phyloP scores from a whole-genome alignment of 2,797 vertebrate species.

The Gambusia yucatana region DNA sequence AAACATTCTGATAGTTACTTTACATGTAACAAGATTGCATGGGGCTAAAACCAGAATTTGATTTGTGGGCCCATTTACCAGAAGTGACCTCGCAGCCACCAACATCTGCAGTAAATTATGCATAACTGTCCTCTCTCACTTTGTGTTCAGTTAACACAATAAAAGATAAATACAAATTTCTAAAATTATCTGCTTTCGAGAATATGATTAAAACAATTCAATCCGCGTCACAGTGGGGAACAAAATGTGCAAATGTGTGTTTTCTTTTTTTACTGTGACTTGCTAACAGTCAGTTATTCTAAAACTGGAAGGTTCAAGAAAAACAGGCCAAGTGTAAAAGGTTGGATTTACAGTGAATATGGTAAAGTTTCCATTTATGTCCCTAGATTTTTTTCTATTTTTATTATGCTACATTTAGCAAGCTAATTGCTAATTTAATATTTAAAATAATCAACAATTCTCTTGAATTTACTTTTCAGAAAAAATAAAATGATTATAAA shows the following conservation, averaged over 20 bases:
- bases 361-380: neutral
- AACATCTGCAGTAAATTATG: neutral
- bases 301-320: neutral
- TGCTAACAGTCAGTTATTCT: neutral
- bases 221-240: neutral
- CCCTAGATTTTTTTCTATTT: neutral
- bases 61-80: neutral
- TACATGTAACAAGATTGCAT: neutral
- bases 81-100: neutral
- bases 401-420: neutral
- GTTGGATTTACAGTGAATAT: neutral
- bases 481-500: neutral
- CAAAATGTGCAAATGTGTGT: neutral
- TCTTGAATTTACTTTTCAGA: neutral
- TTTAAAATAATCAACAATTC: neutral
- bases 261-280: neutral
- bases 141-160: neutral
- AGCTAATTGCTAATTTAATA: neutral
- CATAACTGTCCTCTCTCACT: neutral
- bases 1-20: neutral
- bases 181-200: neutral
- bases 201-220: neutral
- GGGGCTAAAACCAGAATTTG: neutral
- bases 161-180: neutral
- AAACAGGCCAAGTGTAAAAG: neutral